phyloP scores from a whole-genome alignment of 2,797 vertebrate species.

The Diplodus puntazzo region DNA sequence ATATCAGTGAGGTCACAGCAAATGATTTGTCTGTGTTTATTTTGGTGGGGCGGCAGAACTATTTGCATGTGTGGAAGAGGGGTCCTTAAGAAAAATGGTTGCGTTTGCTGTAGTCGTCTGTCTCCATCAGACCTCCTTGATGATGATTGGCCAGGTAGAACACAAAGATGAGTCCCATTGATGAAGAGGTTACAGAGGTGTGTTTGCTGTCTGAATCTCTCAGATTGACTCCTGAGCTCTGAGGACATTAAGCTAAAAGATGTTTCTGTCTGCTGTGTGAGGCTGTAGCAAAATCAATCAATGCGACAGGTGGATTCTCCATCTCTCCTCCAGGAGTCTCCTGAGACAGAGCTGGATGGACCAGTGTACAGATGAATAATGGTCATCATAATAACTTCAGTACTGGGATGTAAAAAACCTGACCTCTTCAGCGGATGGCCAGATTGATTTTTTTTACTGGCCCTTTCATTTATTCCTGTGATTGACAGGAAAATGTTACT shows the following conservation, averaged over 20 bases:
- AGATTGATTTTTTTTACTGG: constrained; percentile 15
- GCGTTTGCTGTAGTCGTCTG: not conserved
- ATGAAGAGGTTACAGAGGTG: not conserved
- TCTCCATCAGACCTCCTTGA: no score
- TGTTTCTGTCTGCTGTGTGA: not conserved
- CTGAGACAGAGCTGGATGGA: constrained; percentile 1
- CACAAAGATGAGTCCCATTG: not conserved
- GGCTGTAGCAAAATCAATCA: constrained; percentile 22
- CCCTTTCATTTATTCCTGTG: not conserved
- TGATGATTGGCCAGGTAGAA: no score
- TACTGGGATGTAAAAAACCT: constrained; percentile 22
- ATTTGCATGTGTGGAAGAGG: no score
- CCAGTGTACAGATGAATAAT: constrained; percentile 19
- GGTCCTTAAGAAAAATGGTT: no score
- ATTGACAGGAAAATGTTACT: not conserved
- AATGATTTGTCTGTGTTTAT: no score
- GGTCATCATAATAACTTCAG: constrained; percentile 18
- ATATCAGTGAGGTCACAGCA: no score
- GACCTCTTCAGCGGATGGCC: constrained; percentile 17
- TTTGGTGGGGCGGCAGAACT: no score
- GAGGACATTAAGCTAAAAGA: not conserved
- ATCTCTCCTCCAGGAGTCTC: constrained; percentile 19
- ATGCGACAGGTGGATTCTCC: constrained; percentile 11
- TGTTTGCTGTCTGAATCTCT: not conserved
- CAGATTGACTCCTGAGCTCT: constrained; percentile 6